Evolutionary conservation across 2,888 invertebrate species (phyloP).

Genomic region (Drosophila ezoana): DNA sequence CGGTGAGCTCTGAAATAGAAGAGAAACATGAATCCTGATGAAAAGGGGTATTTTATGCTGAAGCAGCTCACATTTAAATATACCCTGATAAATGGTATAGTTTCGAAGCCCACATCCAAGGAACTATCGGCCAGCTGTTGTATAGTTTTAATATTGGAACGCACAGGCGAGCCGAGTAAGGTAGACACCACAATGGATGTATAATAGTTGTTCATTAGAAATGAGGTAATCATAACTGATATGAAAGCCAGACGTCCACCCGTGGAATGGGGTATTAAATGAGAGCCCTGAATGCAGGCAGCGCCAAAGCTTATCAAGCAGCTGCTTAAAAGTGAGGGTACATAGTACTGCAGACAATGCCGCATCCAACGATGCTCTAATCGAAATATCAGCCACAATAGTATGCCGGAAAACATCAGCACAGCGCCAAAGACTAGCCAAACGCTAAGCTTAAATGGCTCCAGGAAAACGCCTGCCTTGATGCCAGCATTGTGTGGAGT

Average conservation of each 20-base stretch:
- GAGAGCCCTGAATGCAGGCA: conserved; percentile 86
- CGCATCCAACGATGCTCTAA: conserved; percentile 69
- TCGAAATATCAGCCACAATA: conserved; percentile 83
- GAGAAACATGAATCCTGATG: neutral
- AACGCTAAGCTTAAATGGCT: conserved; percentile 87
- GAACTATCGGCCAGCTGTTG: conserved; percentile 86
- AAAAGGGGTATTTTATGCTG: accelerated
- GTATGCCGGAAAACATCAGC: conserved; percentile 76
- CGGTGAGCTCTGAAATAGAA: conserved; percentile 53
- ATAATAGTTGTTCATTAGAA: conserved; percentile 87
- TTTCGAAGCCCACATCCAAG: conserved; percentile 86
- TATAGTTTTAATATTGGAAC: conserved; percentile 85
- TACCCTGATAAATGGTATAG: conserved; percentile 81
- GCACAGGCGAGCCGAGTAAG: conserved; percentile 87
- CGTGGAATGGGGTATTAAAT: conserved; percentile 84
- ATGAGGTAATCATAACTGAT: conserved; percentile 79
- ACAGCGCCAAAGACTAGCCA: conserved; percentile 86
- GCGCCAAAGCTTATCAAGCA: conserved; percentile 85
- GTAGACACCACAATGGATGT: conserved; percentile 88
- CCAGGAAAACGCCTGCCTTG: conserved; percentile 86
- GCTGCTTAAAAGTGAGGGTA: conserved; percentile 80
- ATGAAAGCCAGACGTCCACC: conserved; percentile 84
- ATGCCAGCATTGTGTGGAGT: conserved; percentile 87
- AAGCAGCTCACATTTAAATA: conserved; percentile 76
- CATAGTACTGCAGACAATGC: conserved; percentile 49